Conservation (phyloP, 2,797 vertebrate species). For the Tragelaphus oryx region DNA sequence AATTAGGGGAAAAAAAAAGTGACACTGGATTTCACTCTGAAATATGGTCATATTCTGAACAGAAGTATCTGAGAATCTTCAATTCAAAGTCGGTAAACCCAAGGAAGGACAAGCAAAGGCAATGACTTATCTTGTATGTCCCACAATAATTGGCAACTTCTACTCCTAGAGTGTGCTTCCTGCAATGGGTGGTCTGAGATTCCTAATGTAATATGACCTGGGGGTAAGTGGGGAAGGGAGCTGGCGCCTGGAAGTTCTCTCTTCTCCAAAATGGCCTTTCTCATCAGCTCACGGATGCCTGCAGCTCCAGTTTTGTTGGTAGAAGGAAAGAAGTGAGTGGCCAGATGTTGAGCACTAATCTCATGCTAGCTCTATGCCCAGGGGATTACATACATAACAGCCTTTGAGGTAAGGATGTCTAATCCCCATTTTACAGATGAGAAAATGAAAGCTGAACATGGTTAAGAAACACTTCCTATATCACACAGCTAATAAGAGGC, state of each 20-base stretch:
- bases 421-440: conserved; percentile 12
- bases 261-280: neutral
- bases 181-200: neutral
- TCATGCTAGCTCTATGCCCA: neutral
- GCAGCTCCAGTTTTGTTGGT: neutral
- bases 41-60: neutral
- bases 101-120: neutral
- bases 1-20: neutral
- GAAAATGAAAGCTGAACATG: neutral
- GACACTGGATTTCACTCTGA: neutral
- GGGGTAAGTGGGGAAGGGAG: neutral
- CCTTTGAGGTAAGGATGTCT: neutral
- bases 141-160: neutral
- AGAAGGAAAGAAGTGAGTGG: neutral
- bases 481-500: neutral
- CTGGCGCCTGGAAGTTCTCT: neutral
- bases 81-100: neutral
- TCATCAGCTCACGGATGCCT: neutral
- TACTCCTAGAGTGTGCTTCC: neutral
- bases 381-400: neutral
- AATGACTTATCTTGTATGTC: neutral
- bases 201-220: neutral
- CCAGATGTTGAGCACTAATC: neutral
- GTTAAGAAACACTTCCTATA: neutral
- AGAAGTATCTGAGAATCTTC: neutral